Evolutionary conservation across 2,888 invertebrate species (phyloP), one percentile per base, ranked within the genome.

Genomic region (Ochlodes sylvanus): DNA sequence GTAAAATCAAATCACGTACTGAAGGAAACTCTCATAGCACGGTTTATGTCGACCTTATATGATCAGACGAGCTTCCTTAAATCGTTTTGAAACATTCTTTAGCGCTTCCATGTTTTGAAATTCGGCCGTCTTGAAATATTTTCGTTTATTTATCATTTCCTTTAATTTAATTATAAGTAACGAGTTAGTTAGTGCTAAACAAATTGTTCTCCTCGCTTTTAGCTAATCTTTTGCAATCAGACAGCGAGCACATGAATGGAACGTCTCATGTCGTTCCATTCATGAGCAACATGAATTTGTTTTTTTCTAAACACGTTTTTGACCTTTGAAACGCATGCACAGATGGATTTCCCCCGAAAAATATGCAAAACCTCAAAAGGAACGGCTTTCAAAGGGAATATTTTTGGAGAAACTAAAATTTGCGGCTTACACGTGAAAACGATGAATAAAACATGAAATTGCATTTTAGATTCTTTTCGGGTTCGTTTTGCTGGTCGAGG

Each of bases 281-380:
- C 63, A 63, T n/a, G 54, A 21, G 38, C 55, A 15, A 9, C 47
- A 50, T 10, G 50, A 17, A 15, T 44, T 17, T 27, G 42, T 34
- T 9, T 21, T 54, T 63, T 42, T 54, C 21, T 54, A 63, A 63
- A 63, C 55, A 63, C 42, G 42, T 55, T 54, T 63, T 63, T 63
- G 63, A 63, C 63, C 63, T 63, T 63, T 63, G 42, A 54, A 55
- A 55, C 63, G 63, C 63, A 63, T 38, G n/a, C 54, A 41, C 52
- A 7, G 6, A 54, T 66, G 65, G 52, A 57, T 60, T 41, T 60
- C 42, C 42, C 42, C 63, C 42, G 14, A 64, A 64, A 58, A 66
- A 65, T 50, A 54, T 66, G 65, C 58, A 52, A 66, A 66, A 58
- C 63, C 56, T 64, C 63, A 64, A 64, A 56, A 64, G 52, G 65